Percentiles rank a stretch among this genome's conserved stretches.
Conservation (phyloP, 1,140 invertebrate genomes). For the Drosophila jambulina region DNA sequence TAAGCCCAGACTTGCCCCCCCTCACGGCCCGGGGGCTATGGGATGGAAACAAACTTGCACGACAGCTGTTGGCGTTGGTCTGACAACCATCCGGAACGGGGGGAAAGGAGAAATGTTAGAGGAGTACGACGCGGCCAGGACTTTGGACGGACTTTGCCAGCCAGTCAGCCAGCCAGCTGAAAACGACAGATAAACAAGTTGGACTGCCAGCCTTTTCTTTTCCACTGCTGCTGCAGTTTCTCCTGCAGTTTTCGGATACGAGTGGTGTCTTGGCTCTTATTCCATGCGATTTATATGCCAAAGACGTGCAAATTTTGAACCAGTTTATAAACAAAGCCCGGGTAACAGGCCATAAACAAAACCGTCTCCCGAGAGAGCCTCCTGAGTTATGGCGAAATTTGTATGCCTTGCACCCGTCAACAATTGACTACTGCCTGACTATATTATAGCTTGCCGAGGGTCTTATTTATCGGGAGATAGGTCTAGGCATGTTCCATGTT, state of each 20-base stretch:
- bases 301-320: conserved; percentile 80
- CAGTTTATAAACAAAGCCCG: conserved; percentile 78
- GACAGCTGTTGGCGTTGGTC: conserved; percentile 77
- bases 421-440: conserved; percentile 40
- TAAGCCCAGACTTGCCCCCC: conserved; percentile 3
- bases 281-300: conserved; percentile 64
- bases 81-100: conserved; percentile 50
- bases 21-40: conserved; percentile 15
- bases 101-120: conserved; percentile 25
- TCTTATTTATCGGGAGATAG: conserved; percentile 31
- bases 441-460: conserved; percentile 30
- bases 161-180: conserved; percentile 59
- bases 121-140: conserved; percentile 35
- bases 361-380: conserved; percentile 19
- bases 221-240: conserved; percentile 8
- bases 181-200: conserved; percentile 77
- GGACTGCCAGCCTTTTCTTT: conserved; percentile 38
- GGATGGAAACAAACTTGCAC: conserved; percentile 64
- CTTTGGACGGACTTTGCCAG: conserved; percentile 45
- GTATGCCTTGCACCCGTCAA: conserved; percentile 71
- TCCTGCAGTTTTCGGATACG: conserved; percentile 32
- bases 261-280: conserved; percentile 38
- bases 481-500: conserved; percentile 23
- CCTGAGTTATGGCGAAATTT: conserved; percentile 70
- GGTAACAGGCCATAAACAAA: conserved; percentile 60